Conservation (phyloP, 1,140 invertebrate species). For the Sinella curviseta region DNA sequence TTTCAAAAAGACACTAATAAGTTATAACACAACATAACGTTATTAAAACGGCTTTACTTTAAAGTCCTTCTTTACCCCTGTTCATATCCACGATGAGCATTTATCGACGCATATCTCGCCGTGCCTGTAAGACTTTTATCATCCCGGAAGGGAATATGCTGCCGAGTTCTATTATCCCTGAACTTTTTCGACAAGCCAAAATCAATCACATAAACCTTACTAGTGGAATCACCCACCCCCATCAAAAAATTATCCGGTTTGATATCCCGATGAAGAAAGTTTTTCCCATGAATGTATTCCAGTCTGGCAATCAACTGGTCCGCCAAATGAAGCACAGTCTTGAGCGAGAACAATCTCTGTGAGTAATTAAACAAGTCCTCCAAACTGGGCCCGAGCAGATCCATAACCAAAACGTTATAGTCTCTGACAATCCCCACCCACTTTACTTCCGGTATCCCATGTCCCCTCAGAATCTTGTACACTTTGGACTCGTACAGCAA, state of each 20-base stretch:
- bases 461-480: constrained; percentile 14
- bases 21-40: no score
- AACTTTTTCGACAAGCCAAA: constrained; percentile 69
- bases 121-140: constrained; percentile 68
- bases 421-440: constrained; percentile 10
- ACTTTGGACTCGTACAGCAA: constrained; percentile 22
- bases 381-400: constrained; percentile 64
- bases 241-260: constrained; percentile 71
- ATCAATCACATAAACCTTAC: constrained; percentile 65
- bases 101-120: constrained; percentile 66
- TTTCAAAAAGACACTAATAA: background rate
- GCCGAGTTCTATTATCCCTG: constrained; percentile 61
- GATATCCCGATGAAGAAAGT: constrained; percentile 66
- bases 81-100: constrained; percentile 64
- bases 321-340: constrained; percentile 67
- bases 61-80: constrained; percentile 47
- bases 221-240: constrained; percentile 57
- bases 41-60: background rate
- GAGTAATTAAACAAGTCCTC: constrained; percentile 71
- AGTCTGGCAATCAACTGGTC: constrained; percentile 61
- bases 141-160: constrained; percentile 64
- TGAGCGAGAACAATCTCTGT: constrained; percentile 65
- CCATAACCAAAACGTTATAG: constrained; percentile 60
- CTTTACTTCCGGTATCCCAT: constrained; percentile 22
- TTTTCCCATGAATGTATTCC: constrained; percentile 66